Evolutionary conservation across 2,113 vertebrate species (phyloP).

Genomic region (Panthera tigris): DNA sequence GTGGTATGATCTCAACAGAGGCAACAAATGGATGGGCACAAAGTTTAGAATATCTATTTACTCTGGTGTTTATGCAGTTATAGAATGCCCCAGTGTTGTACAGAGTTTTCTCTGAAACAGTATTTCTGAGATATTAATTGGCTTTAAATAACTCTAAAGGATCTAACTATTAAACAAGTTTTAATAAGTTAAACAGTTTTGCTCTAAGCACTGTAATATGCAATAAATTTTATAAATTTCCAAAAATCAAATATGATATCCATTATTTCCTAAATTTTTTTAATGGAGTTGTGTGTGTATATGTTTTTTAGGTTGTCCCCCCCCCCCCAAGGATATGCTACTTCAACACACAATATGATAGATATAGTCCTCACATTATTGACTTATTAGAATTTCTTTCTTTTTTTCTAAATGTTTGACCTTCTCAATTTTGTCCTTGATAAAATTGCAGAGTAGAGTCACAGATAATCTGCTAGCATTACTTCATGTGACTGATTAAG

Average conservation of each 20-base stretch:
- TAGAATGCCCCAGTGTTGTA: neutral
- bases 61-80: neutral
- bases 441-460: neutral
- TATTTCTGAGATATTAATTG: slow-evolving; percentile 1
- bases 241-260: neutral
- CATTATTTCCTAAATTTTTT: neutral
- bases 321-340: neutral
- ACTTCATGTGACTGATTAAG: neutral
- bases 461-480: neutral
- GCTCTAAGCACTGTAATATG: neutral
- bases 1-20: neutral
- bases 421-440: neutral
- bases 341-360: neutral
- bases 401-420: neutral
- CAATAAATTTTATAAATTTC: neutral
- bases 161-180: neutral
- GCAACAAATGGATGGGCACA: neutral
- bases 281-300: neutral
- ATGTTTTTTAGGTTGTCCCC: neutral
- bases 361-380: neutral
- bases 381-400: neutral
- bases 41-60: neutral
- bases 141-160: neutral
- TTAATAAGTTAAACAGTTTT: neutral
- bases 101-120: neutral